Evolutionary conservation across 2,797 vertebrate species (phyloP), one percentile per base, ranked within the genome.

Genomic region (Coracias cyanogaster): DNA sequence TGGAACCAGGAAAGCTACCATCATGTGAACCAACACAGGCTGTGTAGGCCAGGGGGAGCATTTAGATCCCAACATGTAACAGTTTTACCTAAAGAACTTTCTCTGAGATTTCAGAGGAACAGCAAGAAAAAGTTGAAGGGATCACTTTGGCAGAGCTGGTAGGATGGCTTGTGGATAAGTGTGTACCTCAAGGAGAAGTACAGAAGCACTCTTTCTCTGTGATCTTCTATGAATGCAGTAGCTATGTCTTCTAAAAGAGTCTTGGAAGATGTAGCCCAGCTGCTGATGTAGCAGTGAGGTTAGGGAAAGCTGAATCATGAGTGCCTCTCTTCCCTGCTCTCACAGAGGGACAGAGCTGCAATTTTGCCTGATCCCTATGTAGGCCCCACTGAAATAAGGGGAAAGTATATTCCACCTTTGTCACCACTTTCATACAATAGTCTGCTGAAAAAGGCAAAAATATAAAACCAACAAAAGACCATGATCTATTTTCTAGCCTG

Each of bases 121-220:
- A n/a, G 48, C 4, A 4, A 74, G 24, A 33, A 66, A 55, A 64
- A 33, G 2, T 4, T 60, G 41, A 20, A 6, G 8, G 25, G 25
- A 22, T 7, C 6, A 7, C 86, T 82, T 76, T 55, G 28, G 22
- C 64, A 87, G 33, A 89, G 35, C 6, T 8, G 72, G 31, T 35
- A 55, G 25, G 18, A 25, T 52, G 65, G 29, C 7, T 72, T 55
- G 22, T 29, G 20, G 52, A 37, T 37, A 62, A 24, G 21, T 13
- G 6, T 3, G 14, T 19, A 46, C 12, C 49, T 76, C 0, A 0
- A 81, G 26, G 11, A 87, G 13, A 45, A 43, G 6, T 9, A 62
- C 7, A 43, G 51, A 70, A 82, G 5, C 24, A 61, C 10, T 70
- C 16, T 39, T 78, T 62, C 29, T 60, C 35, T 33, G 10, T 33